Percentiles rank a stretch among this genome's conserved stretches.
These are phyloP conservation scores for Brienomyrus longianalis DNA, from an alignment of 2,113 vertebrate genomes.

Conservation along the genomic window DNA sequence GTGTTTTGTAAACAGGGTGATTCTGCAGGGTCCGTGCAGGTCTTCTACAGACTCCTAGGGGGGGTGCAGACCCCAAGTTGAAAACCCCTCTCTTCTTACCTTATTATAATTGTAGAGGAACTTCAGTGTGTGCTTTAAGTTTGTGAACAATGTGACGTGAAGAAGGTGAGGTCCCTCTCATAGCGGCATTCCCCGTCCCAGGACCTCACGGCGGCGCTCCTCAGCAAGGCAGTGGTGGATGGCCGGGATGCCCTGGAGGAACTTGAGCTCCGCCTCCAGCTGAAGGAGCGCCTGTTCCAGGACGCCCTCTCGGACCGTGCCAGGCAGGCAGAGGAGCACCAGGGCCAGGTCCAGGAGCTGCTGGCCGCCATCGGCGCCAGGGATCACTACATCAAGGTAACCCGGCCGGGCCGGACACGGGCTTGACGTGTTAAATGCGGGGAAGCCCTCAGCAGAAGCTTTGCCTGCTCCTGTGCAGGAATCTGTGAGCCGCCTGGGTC, in stretches of 20 bases:
- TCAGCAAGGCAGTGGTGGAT: conserved; percentile 62
- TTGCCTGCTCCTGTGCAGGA: conserved; percentile 45
- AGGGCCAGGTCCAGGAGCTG: conserved; percentile 71
- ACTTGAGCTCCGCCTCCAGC: conserved; percentile 71
- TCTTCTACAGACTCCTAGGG: not conserved
- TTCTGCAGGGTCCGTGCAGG: not conserved
- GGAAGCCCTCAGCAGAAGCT: not conserved
- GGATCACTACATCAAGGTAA: conserved; percentile 74
- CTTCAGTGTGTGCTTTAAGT: not conserved
- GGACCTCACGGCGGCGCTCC: conserved; percentile 72
- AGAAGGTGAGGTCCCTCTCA: not conserved
- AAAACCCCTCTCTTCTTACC: not conserved
- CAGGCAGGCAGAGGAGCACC: conserved; percentile 63
- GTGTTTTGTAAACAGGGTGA: not conserved
- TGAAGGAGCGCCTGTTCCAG: conserved; percentile 81
- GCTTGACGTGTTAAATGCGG: not conserved
- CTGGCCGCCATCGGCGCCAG: conserved; percentile 61
- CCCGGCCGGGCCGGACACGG: not conserved
- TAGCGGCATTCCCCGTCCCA: conserved; percentile 29
- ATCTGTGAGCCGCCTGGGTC: conserved; percentile 60
- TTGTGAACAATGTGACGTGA: not conserved
- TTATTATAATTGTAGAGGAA: not conserved
- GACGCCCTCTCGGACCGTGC: conserved; percentile 68
- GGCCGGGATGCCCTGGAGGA: conserved; percentile 66
- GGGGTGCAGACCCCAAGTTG: not conserved